Evolutionary conservation across 2,888 invertebrate species (phyloP).

Genomic region (Hydraecia micacea): DNA sequence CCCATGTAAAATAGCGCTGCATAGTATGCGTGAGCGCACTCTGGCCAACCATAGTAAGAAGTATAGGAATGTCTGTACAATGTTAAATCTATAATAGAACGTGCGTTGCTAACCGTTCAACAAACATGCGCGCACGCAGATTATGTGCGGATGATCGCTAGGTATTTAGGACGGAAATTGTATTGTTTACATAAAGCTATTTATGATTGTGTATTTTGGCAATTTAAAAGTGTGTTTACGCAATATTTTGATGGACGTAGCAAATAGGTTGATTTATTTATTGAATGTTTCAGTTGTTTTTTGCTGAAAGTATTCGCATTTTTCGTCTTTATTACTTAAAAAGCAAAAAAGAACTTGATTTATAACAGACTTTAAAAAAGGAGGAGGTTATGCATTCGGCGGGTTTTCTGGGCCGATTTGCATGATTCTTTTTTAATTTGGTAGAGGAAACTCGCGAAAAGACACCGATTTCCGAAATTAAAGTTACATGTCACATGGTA

Average conservation of each 20-base stretch:
- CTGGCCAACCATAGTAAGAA: not conserved
- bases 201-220: slow-evolving; percentile 20
- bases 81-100: slow-evolving; percentile 5
- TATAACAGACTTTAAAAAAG: not conserved
- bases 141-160: slow-evolving; percentile 43
- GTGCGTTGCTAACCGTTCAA: slow-evolving; percentile 41
- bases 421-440: not conserved
- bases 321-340: not conserved
- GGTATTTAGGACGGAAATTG: slow-evolving; percentile 53
- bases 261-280: not conserved
- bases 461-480: not conserved
- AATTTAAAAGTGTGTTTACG: not conserved
- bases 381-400: not conserved
- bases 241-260: slow-evolving; percentile 2
- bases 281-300: not conserved
- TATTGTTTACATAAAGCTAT: slow-evolving; percentile 37
- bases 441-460: not conserved
- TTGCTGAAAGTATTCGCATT: not conserved
- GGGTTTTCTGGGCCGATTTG: not conserved
- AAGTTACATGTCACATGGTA: not conserved
- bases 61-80: slow-evolving; percentile 8
- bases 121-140: slow-evolving; percentile 51
- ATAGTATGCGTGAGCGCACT: not conserved
- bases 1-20: not conserved
- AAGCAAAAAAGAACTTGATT: not conserved